A percentile compares a stretch with the other conserved stretches of the same genome.
Conservation (phyloP, 2,888 invertebrate genomes). For the Amphiduros pacificus region DNA sequence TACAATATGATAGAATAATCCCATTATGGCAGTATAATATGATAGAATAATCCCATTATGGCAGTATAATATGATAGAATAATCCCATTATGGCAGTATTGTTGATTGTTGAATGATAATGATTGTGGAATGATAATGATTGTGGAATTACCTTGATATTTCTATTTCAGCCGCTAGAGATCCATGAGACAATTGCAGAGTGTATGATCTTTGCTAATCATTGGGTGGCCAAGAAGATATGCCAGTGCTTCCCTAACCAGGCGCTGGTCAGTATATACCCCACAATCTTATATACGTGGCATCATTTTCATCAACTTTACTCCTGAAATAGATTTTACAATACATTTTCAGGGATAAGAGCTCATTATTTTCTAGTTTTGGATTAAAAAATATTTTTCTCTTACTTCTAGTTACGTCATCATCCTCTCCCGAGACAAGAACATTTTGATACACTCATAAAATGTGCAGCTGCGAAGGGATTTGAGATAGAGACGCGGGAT, state of each 20-base stretch:
- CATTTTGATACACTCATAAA: conserved; percentile 50
- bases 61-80: too few species aligned
- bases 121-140: too few species aligned
- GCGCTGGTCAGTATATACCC: conserved; percentile 77
- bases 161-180: conserved; percentile 54
- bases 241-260: conserved; percentile 88
- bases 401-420: conserved; percentile 46
- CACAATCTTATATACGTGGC: not conserved
- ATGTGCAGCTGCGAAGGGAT: conserved; percentile 50
- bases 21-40: too few species aligned
- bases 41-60: too few species aligned
- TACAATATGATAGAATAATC: too few species aligned
- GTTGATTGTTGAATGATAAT: too few species aligned
- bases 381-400: not conserved
- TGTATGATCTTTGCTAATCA: conserved; percentile 98
- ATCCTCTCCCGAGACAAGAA: conserved; percentile 54
- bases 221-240: conserved; percentile 79
- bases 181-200: conserved; percentile 98
- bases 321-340: too few species aligned
- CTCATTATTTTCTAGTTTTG: not conserved
- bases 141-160: too few species aligned
- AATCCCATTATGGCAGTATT: too few species aligned
- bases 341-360: too few species aligned
- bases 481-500: conserved; percentile 43
- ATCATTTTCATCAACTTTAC: too few species aligned